Percentiles rank a stretch among this genome's conserved stretches.
Conservation (phyloP, 2,888 invertebrate genomes). For the Pandemis cinnamomeana region DNA sequence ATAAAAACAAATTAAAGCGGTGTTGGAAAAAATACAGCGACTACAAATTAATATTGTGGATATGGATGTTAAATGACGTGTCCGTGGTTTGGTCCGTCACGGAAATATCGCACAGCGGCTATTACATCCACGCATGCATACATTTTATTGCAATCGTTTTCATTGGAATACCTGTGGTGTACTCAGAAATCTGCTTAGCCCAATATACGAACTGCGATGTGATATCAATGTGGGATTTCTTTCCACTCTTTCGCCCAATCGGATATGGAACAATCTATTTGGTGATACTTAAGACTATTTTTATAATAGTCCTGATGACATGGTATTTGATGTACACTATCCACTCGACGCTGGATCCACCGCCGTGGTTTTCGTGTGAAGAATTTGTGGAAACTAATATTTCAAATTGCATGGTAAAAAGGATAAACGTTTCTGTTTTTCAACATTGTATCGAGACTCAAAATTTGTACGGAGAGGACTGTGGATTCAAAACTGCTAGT, state of each 20-base stretch:
- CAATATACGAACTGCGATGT: constrained; percentile 72
- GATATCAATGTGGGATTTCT: constrained; percentile 71
- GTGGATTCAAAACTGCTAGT: constrained; percentile 73
- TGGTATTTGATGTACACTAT: constrained; percentile 74
- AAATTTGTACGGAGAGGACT: constrained; percentile 65
- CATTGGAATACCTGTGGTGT: constrained; percentile 71
- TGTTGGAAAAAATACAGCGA: constrained; percentile 66
- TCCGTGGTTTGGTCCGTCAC: constrained; percentile 50
- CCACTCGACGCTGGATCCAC: constrained; percentile 63
- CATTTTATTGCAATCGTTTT: constrained; percentile 62
- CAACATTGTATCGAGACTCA: constrained; percentile 75
- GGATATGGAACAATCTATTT: constrained; percentile 66
- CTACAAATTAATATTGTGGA: constrained; percentile 68
- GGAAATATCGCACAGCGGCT: constrained; percentile 66
- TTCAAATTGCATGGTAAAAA: constrained; percentile 73
- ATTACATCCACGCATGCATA: constrained; percentile 59
- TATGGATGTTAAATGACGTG: constrained; percentile 73
- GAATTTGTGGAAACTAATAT: constrained; percentile 52
- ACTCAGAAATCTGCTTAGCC: constrained; percentile 73
- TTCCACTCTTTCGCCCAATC: constrained; percentile 67
- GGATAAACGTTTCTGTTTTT: constrained; percentile 67
- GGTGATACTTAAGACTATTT: constrained; percentile 63
- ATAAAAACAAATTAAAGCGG: constrained; percentile 45
- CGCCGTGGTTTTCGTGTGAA: constrained; percentile 73
- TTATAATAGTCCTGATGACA: constrained; percentile 60